Evolutionary conservation across 2,113 vertebrate genomes (phyloP).

Genomic region (Aldabrachelys gigantea): DNA sequence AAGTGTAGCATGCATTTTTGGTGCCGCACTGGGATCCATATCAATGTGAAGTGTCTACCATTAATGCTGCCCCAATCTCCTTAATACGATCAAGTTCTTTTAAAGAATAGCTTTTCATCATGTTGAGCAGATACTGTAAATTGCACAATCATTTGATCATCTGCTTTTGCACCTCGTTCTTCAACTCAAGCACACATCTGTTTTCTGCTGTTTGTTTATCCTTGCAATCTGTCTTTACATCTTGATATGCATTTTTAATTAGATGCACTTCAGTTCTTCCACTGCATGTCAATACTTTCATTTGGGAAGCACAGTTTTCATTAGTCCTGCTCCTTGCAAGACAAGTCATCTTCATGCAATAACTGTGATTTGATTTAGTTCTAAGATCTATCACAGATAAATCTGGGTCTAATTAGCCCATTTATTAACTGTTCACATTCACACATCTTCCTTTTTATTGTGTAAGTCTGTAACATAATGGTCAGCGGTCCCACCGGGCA

Average conservation of each 20-base stretch:
- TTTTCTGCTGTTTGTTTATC: conserved; percentile 25
- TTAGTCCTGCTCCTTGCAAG: background rate
- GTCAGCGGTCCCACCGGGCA: rapidly evolving
- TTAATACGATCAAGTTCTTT: background rate
- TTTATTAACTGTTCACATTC: background rate
- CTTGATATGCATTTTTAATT: conserved; percentile 65
- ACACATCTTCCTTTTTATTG: background rate
- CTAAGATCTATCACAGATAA: background rate
- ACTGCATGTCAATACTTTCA: background rate
- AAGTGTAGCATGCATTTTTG: conserved; percentile 18
- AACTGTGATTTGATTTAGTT: background rate
- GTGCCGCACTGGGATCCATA: conserved; percentile 11
- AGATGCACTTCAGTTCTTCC: background rate
- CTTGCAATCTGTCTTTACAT: conserved; percentile 30
- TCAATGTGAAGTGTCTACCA: background rate
- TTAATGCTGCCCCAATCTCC: rapidly evolving
- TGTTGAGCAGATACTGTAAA: background rate
- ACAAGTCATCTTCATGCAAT: background rate
- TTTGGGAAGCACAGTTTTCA: background rate
- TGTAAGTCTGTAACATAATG: background rate
- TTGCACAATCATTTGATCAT: conserved; percentile 51
- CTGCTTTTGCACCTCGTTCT: background rate
- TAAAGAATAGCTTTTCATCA: conserved; percentile 47
- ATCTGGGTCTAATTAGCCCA: conserved; percentile 6
- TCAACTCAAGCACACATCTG: conserved; percentile 5